These are phyloP conservation scores for Orgyia antiqua DNA, from an alignment of 2,888 invertebrate genomes.

Conservation along the genomic window DNA sequence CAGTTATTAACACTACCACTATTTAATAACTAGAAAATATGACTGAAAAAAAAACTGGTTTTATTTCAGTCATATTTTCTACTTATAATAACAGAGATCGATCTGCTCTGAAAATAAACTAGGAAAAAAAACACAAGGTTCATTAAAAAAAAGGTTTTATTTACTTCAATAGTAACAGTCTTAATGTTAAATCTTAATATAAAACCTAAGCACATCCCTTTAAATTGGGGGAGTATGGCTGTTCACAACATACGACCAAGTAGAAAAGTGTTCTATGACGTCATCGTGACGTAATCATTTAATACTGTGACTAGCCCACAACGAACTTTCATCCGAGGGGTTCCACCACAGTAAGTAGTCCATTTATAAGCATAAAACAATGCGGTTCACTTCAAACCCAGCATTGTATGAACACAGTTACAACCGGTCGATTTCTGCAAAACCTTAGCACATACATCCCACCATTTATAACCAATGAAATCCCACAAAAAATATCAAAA, in stretches of 20 bases:
- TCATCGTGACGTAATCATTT: constrained; percentile 25
- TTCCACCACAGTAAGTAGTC: constrained; percentile 39
- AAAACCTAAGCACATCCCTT: constrained; percentile 27
- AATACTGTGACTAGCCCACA: constrained; percentile 49
- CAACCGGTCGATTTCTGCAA: constrained; percentile 21
- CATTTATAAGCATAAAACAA: constrained; percentile 16
- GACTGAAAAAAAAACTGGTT: too few relatives aligned
- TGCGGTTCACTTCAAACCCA: constrained; percentile 21
- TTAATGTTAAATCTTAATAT: constrained; percentile 23
- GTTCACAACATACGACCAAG: constrained; percentile 22
- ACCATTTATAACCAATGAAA: constrained; percentile 10
- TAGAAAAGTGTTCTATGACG: constrained; percentile 27
- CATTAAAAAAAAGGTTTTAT: too few relatives aligned
- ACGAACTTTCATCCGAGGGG: constrained; percentile 33
- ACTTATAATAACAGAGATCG: too few relatives aligned
- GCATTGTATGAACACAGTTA: constrained; percentile 21
- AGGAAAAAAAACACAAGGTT: too few relatives aligned
- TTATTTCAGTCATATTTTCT: too few relatives aligned
- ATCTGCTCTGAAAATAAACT: too few relatives aligned
- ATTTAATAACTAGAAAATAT: too few relatives aligned
- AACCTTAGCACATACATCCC: constrained; percentile 11
- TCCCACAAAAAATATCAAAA: constrained; percentile 13
- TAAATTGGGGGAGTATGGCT: constrained; percentile 19
- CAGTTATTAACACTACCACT: too few relatives aligned
- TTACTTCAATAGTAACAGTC: constrained; percentile 28